phyloP scores from a whole-genome alignment of 2,888 invertebrate genomes.

The Acleris holmiana region DNA sequence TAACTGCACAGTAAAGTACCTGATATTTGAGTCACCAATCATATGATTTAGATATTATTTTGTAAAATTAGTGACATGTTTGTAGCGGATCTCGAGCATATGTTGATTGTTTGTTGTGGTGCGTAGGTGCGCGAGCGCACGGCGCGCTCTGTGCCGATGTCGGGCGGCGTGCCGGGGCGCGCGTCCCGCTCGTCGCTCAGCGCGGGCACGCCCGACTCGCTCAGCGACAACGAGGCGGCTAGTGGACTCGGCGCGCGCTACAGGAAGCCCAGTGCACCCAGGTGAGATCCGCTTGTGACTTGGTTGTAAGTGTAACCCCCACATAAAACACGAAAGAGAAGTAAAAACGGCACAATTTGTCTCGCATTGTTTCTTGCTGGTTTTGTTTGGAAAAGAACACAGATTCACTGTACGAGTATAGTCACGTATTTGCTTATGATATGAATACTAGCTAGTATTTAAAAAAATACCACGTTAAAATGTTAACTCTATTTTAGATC shows the following conservation, averaged over 20 bases:
- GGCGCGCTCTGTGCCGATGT: slow-evolving; percentile 95
- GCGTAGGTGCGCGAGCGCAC: slow-evolving; percentile 96
- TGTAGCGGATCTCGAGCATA: background rate
- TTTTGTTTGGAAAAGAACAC: too few species aligned
- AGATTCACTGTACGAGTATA: too few species aligned
- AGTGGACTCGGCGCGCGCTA: slow-evolving; percentile 88
- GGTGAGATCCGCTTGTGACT: slow-evolving; percentile 51
- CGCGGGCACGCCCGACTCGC: slow-evolving; percentile 94
- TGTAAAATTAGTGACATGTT: too few species aligned
- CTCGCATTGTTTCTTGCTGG: too few species aligned
- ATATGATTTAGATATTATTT: too few species aligned
- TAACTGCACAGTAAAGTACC: background rate
- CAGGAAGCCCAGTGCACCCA: slow-evolving; percentile 87
- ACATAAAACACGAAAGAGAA: too few species aligned
- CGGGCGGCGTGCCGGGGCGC: slow-evolving; percentile 81
- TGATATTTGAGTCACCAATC: too few species aligned
- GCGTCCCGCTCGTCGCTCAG: slow-evolving; percentile 91
- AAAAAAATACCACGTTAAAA: too few species aligned
- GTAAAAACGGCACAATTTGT: too few species aligned
- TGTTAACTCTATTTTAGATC: slow-evolving; percentile 71
- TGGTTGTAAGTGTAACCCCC: too few species aligned
- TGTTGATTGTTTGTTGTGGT: slow-evolving; percentile 21
- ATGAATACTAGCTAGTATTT: too few species aligned
- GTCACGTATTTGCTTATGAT: too few species aligned
- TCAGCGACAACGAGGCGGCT: slow-evolving; percentile 94